These are phyloP conservation scores for Zaprionus camerounensis DNA, from an alignment of 1,140 invertebrate species.

Conservation along the genomic window DNA sequence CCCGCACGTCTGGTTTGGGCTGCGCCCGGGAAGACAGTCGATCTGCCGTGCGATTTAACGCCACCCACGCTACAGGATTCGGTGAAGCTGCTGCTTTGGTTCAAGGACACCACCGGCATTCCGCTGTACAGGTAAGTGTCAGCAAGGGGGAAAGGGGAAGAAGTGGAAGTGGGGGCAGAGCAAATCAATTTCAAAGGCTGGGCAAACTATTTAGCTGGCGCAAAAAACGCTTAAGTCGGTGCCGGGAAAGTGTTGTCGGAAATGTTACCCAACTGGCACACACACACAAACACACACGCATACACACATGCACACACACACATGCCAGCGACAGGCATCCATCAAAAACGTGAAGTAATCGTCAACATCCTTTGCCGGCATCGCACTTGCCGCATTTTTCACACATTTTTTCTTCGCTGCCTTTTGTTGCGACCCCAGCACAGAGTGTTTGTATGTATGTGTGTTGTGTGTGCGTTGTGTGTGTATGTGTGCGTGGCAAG, in stretches of 20 bases:
- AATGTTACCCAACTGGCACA: slow-evolving; percentile 37
- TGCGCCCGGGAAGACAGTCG: slow-evolving; percentile 89
- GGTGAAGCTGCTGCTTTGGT: slow-evolving; percentile 93
- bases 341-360: slow-evolving; percentile 78
- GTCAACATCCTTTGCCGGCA: slow-evolving; percentile 75
- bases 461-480: slow-evolving; percentile 36
- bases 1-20: slow-evolving; percentile 89
- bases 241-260: slow-evolving; percentile 28
- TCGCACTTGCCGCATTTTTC: slow-evolving; percentile 58
- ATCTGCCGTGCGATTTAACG: slow-evolving; percentile 92
- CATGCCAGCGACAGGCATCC: slow-evolving; percentile 54
- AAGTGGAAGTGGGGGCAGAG: background rate
- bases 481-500: slow-evolving; percentile 52
- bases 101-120: slow-evolving; percentile 92
- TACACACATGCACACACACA: background rate
- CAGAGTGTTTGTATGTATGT: slow-evolving; percentile 20
- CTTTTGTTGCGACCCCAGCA: slow-evolving; percentile 32
- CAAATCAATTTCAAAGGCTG: slow-evolving; percentile 49
- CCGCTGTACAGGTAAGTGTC: slow-evolving; percentile 92
- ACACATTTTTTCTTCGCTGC: slow-evolving; percentile 29
- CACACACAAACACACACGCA: background rate
- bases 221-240: slow-evolving; percentile 7
- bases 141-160: background rate
- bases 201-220: slow-evolving; percentile 43
- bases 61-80: slow-evolving; percentile 89